A percentile compares a stretch with the other conserved stretches of the same genome.
phyloP scores from a whole-genome alignment of 1,140 invertebrate genomes.

The Drosophila aff. region DNA sequence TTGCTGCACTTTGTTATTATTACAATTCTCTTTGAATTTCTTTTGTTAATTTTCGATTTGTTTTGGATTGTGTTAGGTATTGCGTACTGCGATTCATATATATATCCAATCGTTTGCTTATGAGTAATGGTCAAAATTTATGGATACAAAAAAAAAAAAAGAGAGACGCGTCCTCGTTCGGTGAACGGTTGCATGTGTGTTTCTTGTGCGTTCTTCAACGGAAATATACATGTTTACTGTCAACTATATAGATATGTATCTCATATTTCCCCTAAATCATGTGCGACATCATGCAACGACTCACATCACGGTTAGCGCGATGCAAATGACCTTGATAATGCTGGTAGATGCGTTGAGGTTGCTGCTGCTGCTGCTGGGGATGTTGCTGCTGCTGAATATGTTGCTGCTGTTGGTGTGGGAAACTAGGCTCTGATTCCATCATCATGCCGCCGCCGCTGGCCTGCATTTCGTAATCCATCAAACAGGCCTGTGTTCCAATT shows the following conservation, averaged over 20 bases:
- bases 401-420: constrained; percentile 38
- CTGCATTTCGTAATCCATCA: constrained; percentile 76
- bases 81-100: constrained; percentile 6
- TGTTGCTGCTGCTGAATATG: constrained; percentile 41
- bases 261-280: constrained; percentile 71
- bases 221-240: constrained; percentile 20
- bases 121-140: constrained; percentile 24
- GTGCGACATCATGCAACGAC: constrained; percentile 85
- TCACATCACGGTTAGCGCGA: constrained; percentile 84
- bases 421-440: constrained; percentile 35
- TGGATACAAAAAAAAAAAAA: constrained; percentile 32
- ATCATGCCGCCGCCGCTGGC: constrained; percentile 50
- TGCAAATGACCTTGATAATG: constrained; percentile 85
- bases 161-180: constrained; percentile 45
- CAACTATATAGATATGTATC: constrained; percentile 32
- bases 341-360: constrained; percentile 66
- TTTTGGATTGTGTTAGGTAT: constrained; percentile 32
- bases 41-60: background rate
- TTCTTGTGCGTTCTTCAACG: constrained; percentile 23
- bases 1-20: constrained; percentile 59
- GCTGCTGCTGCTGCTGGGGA: constrained; percentile 36
- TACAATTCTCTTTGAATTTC: constrained; percentile 32
- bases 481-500: constrained; percentile 78
- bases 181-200: constrained; percentile 57
- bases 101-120: constrained; percentile 15